Conservation (phyloP, 1,140 invertebrate genomes). For the Galleria mellonella region DNA sequence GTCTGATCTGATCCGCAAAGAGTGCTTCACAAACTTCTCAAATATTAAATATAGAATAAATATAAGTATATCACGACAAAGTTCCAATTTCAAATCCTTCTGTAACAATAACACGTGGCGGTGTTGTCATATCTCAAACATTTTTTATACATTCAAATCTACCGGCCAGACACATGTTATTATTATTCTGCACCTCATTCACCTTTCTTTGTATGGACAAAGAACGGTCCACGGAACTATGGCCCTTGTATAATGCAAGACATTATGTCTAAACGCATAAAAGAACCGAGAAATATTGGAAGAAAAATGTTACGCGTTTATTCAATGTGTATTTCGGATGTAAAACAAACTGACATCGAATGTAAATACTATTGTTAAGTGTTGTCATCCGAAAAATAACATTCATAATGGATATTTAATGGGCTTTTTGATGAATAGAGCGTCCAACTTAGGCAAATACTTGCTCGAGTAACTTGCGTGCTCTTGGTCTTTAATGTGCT, state of each 20-base stretch:
- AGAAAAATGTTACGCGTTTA: conserved; percentile 56
- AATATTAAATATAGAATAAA: too few relatives aligned
- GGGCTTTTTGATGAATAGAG: conserved; percentile 46
- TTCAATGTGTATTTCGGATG: conserved; percentile 66
- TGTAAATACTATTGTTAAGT: conserved; percentile 70
- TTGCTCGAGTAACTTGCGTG: conserved; percentile 15
- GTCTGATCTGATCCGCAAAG: too few relatives aligned
- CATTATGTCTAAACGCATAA: conserved; percentile 54
- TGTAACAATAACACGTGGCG: conserved; percentile 56
- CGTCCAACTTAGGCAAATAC: conserved; percentile 21
- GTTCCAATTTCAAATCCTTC: conserved; percentile 40
- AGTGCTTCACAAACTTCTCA: too few relatives aligned
- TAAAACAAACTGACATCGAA: conserved; percentile 73
- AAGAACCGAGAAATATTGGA: conserved; percentile 44
- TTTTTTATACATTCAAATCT: conserved; percentile 49
- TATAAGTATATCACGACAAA: conserved; percentile 3
- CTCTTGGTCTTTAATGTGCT: neutral
- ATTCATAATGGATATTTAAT: conserved; percentile 65
- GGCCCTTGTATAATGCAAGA: conserved; percentile 50
- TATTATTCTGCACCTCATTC: conserved; percentile 65
- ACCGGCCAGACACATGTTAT: conserved; percentile 58
- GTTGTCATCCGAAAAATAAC: conserved; percentile 61
- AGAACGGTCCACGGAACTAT: conserved; percentile 51
- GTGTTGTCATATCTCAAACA: conserved; percentile 60
- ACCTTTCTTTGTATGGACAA: conserved; percentile 58